Evolutionary conservation across 1,140 invertebrate genomes (phyloP), one percentile per base, ranked within the genome.

Genomic region (Orius insidiosus): DNA sequence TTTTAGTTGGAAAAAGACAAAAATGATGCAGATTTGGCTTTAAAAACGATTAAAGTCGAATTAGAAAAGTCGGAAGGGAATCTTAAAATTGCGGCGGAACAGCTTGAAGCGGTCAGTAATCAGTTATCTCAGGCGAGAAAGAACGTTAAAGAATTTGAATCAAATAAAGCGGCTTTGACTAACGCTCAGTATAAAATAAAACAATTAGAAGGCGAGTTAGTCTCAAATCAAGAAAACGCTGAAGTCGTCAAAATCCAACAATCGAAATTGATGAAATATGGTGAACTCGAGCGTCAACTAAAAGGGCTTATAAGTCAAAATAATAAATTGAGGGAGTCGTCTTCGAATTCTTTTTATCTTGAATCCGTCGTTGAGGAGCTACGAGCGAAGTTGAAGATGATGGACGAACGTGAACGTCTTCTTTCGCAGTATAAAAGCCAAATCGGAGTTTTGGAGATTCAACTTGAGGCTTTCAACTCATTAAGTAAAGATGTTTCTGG

Each of bases 261-360:
- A 14, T 35, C 19, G 14, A 56, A 54, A 50, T 38, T 56, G n/a
- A 42, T 52, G 11, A 31, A 40, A 16, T 44, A 49, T 30, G 43
- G 49, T 40, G 51, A 54, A 34, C 35, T 56, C 14, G 54, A 56
- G 32, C 46, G 42, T 39, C 51, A 56, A 37, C 13, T 54, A 2
- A 18, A 48, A n/a, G 14, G 11, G 3, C 43, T 53, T 5, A 43
- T 45, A 31, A 36, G 50, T 11, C 50, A 53, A 39, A 55, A 55
- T 37, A 44, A 37, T 5, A 50, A 50, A 33, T 31, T 54, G 5
- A 53, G 52, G 34, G 49, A 53, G 31, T 39, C 50, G 5, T 49
- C 45, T n/a, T 31, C 30, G 3, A 53, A 55, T 40, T 45, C 24
- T 31, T 31, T 55, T 8, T 50, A 52, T 33, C 37, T 55, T 14